These are phyloP conservation scores for Lanistes nyassanus DNA, from an alignment of 1,140 invertebrate species.

Conservation along the genomic window DNA sequence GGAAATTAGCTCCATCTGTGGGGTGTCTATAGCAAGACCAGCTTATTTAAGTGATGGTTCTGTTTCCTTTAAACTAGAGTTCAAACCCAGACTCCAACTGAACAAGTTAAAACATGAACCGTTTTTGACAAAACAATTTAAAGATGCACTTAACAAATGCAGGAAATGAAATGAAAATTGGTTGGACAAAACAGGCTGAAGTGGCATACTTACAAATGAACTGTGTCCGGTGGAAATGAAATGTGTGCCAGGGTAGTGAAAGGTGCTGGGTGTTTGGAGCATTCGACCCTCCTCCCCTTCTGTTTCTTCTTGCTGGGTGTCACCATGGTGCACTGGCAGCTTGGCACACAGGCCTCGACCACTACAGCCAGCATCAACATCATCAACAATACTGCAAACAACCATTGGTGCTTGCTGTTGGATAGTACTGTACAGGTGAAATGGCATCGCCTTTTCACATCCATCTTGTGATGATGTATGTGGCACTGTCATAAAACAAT, in stretches of 20 bases:
- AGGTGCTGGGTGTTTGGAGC: constrained; percentile 32
- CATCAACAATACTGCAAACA: constrained; percentile 13
- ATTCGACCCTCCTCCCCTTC: constrained; percentile 38
- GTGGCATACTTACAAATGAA: constrained; percentile 37
- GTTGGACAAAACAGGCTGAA: neutral
- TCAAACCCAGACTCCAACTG: too few relatives aligned
- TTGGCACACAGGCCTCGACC: constrained; percentile 32
- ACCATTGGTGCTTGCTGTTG: constrained; percentile 11
- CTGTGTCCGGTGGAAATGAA: constrained; percentile 38
- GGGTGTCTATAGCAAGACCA: too few relatives aligned
- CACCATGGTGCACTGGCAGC: constrained; percentile 37
- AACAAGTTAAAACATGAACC: too few relatives aligned
- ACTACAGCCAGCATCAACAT: constrained; percentile 15
- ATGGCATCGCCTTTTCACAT: too few relatives aligned
- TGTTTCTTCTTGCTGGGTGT: constrained; percentile 24
- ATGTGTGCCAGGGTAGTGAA: constrained; percentile 28
- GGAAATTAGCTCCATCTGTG: too few relatives aligned
- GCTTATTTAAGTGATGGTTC: too few relatives aligned
- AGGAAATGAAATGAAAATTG: too few relatives aligned
- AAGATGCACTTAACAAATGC: too few relatives aligned
- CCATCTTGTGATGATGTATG: too few relatives aligned
- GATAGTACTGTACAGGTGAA: neutral
- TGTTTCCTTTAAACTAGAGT: too few relatives aligned
- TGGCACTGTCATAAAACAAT: too few relatives aligned
- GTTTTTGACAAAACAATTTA: too few relatives aligned